Evolutionary conservation across 1,140 invertebrate genomes (phyloP).

Genomic region (Diorhabda elongata): DNA sequence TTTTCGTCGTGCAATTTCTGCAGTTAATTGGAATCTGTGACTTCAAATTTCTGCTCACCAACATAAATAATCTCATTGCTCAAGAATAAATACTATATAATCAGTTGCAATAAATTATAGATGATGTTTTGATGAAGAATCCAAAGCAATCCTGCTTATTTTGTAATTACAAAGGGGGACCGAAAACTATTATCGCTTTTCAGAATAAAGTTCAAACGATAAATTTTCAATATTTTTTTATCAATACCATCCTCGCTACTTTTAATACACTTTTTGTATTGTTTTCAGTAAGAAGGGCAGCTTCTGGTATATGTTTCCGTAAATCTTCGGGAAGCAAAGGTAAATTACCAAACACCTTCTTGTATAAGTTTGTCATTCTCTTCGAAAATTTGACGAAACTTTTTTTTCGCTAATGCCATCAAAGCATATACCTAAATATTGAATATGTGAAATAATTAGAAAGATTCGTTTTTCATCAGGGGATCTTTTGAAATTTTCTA

Average conservation of each 20-base stretch:
- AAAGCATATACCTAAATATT: conserved; percentile 56
- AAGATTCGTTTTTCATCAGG: conserved; percentile 73
- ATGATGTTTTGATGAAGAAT: too few relatives aligned
- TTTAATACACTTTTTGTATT: conserved; percentile 87
- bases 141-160: too few relatives aligned
- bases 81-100: too few relatives aligned
- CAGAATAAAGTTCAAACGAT: too few relatives aligned
- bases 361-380: conserved; percentile 73
- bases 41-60: too few relatives aligned
- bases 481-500: conserved; percentile 97
- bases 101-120: too few relatives aligned
- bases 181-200: too few relatives aligned
- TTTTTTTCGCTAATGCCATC: conserved; percentile 83
- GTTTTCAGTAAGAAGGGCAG: conserved; percentile 73
- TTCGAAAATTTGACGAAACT: conserved; percentile 78
- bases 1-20: too few relatives aligned
- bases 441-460: neutral
- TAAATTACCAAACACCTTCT: conserved; percentile 84
- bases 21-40: too few relatives aligned
- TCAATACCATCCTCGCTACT: conserved; percentile 59
- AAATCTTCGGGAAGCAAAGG: conserved; percentile 75
- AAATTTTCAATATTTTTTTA: too few relatives aligned
- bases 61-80: too few relatives aligned
- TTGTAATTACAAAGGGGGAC: too few relatives aligned
- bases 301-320: conserved; percentile 70